A percentile compares a stretch with the other conserved stretches of the same genome.
Conservation (phyloP, 2,888 invertebrate species). For the Aspidiotus destructor region DNA sequence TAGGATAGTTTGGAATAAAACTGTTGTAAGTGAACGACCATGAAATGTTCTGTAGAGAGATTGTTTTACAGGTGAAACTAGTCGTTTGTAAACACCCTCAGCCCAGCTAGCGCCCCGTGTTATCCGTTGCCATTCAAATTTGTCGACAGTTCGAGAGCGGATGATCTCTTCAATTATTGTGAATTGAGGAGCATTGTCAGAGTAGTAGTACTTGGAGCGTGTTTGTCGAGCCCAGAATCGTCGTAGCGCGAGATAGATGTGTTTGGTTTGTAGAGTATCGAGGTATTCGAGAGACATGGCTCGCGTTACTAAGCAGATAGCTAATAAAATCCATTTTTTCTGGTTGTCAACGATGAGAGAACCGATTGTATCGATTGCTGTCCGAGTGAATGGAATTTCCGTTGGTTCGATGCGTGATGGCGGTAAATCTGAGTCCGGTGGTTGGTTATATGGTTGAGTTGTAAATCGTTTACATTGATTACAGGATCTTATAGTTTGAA, state of each 20-base stretch:
- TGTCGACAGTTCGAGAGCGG: background rate
- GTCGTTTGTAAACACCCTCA: background rate
- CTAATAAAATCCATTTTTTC: background rate
- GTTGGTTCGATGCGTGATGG: constrained; percentile 1
- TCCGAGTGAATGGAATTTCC: background rate
- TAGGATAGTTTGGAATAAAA: background rate
- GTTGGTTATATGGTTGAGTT: background rate
- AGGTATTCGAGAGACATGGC: background rate
- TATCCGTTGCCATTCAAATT: background rate
- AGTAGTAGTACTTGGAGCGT: background rate
- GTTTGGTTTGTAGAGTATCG: background rate
- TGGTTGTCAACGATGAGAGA: background rate
- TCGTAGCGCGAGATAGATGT: background rate
- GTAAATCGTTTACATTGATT: background rate
- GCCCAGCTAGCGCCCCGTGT: background rate
- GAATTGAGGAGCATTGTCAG: background rate
- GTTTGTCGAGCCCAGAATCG: constrained; percentile 1
- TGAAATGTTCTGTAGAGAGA: background rate
- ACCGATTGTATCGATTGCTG: background rate
- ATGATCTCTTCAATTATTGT: background rate
- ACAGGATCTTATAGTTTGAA: background rate
- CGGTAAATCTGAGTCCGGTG: background rate
- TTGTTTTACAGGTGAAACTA: constrained; percentile 1
- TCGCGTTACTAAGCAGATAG: background rate
- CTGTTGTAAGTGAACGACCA: background rate